Base-by-base conservation (phyloP, 2,797 vertebrate species). In the Chloroceryle inda region DNA sequence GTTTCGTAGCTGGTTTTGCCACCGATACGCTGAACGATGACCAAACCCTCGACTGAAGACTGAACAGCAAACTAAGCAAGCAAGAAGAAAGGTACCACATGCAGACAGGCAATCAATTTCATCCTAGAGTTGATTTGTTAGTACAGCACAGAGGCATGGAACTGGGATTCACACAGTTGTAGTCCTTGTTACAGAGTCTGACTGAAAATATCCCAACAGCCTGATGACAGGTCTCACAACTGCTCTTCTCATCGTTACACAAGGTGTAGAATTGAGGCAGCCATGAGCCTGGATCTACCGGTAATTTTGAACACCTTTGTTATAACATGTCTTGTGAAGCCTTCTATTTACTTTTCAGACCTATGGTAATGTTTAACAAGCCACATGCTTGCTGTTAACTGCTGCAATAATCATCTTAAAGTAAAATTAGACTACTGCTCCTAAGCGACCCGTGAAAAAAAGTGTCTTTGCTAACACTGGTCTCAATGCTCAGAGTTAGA, bases 111-210 rank as follows among this genome's bases (percentile, higher is more conserved):
- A 88, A 33, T 26, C 58, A 45, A 40, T 73, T 24, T 74, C 64
- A 37, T 38, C 75, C 76, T 66, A 22, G 59, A 52, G 80, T 42
- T 77, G 67, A 37, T 35, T 35, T 59, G 80, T 72, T 73, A 89
- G 77, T 61, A 79, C 0, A 42, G 62, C 82, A 92, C 66, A 52
- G 71, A 68, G 79, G 42, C 76, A 66, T 0, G 1, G 72, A 78
- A 92, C 64, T 66, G 89, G 91, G 93, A 86, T 82, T 90, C 21
- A 2, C 77, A 76, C 61, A 47, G 88, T 82, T 96, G 89, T 89
- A 96, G 94, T 86, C 74, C 89, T 90, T 95, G 95, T 93, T 95
- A 44, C 89, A 95, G 93, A 96, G 94, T 95, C 84, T 85, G 91
- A 94, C 62, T 42, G 38, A 89, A 33, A 31, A 26, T 45, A 31